These are phyloP conservation scores for Procambarus clarkii DNA, from an alignment of 1,140 invertebrate species.

Conservation along the genomic window DNA sequence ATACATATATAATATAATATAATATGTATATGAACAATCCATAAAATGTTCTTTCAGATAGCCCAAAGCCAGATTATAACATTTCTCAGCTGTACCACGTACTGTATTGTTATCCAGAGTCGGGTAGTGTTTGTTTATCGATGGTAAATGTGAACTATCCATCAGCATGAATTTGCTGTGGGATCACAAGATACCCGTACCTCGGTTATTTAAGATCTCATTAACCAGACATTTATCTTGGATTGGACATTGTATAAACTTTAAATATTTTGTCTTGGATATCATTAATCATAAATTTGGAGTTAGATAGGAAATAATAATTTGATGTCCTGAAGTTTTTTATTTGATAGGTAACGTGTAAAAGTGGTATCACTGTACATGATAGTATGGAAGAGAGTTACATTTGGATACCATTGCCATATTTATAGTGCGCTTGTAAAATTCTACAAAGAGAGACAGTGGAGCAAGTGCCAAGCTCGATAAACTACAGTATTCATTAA, in stretches of 20 bases:
- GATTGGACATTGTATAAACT: not conserved
- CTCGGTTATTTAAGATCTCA: not conserved
- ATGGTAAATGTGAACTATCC: not conserved
- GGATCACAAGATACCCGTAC: not conserved
- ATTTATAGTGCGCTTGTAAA: not conserved
- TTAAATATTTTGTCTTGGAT: not conserved
- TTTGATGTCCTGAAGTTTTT: not conserved
- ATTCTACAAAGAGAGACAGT: not conserved
- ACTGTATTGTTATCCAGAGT: not conserved
- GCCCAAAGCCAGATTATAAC: constrained; percentile 15
- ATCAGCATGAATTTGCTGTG: not conserved
- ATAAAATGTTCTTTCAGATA: not conserved
- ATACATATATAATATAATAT: no score
- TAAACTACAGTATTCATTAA: not conserved
- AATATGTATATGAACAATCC: not conserved
- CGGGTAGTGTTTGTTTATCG: not conserved
- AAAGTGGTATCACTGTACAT: not conserved
- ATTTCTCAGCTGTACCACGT: not conserved
- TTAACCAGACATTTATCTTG: not conserved
- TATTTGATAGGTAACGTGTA: not conserved
- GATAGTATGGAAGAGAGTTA: not conserved
- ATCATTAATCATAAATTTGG: not conserved
- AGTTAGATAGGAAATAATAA: not conserved
- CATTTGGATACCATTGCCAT: not conserved
- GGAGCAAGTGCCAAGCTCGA: not conserved